A percentile compares a stretch with the other conserved stretches of the same genome.
phyloP scores from a whole-genome alignment of 2,797 vertebrate species.

The Pogonophryne albipinna region DNA sequence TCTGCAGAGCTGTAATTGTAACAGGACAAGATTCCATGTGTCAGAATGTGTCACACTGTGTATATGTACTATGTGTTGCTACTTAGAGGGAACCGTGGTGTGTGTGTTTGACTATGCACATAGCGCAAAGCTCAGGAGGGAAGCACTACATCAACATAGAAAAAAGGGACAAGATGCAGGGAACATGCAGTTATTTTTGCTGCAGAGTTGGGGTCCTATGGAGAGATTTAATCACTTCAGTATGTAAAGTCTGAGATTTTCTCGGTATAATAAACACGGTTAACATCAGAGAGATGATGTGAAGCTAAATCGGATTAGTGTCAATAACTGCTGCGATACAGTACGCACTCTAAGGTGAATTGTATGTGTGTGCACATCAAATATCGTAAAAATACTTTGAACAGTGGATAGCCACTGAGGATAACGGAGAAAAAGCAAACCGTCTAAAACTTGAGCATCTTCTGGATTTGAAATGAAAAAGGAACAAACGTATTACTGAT shows the following conservation, averaged over 20 bases:
- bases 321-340: not conserved
- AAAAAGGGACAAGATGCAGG: conserved; percentile 22
- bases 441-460: not conserved
- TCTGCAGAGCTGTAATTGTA: conserved; percentile 53
- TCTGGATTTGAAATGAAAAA: not conserved
- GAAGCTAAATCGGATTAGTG: not conserved
- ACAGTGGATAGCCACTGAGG: not conserved
- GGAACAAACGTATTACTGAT: not conserved
- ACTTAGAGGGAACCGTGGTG: conserved; percentile 5
- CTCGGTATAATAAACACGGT: not conserved
- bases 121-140: conserved; percentile 38
- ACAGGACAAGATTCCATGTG: conserved; percentile 60
- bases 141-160: conserved; percentile 42
- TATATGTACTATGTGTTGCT: conserved; percentile 6
- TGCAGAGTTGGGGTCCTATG: not conserved
- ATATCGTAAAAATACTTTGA: not conserved
- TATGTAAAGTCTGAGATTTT: conserved; percentile 13
- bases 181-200: conserved; percentile 2
- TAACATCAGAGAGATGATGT: not conserved
- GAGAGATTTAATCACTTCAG: not conserved
- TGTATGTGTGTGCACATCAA: not conserved
- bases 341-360: not conserved
- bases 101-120: conserved; percentile 33
- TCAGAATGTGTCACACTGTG: conserved; percentile 22
- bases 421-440: conserved; percentile 2